Conservation (phyloP, 2,888 invertebrate species). For the Drosophila gaucha region DNA sequence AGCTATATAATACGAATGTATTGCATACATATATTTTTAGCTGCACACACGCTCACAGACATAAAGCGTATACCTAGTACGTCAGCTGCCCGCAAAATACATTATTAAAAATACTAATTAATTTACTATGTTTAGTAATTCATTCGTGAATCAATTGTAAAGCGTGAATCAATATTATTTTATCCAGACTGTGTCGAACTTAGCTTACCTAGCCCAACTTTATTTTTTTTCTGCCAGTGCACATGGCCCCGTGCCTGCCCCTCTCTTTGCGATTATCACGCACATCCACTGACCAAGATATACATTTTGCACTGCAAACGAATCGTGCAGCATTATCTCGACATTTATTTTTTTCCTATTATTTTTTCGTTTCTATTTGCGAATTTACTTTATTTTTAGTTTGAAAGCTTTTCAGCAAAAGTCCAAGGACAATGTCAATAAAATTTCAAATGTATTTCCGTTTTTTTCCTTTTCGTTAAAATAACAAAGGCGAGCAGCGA, state of each 20-base stretch:
- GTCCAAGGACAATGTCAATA: slow-evolving; percentile 77
- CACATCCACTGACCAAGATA: slow-evolving; percentile 19
- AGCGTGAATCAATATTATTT: slow-evolving; percentile 18
- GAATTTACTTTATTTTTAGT: slow-evolving; percentile 79
- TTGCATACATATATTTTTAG: slow-evolving; percentile 13
- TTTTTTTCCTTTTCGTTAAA: slow-evolving; percentile 38
- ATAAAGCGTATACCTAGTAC: background rate
- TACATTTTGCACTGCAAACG: slow-evolving; percentile 37
- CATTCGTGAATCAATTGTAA: slow-evolving; percentile 12
- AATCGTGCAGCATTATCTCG: slow-evolving; percentile 34
- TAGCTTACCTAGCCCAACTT: slow-evolving; percentile 7
- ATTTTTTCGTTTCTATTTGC: slow-evolving; percentile 48
- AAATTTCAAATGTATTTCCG: slow-evolving; percentile 67
- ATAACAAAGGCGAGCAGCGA: slow-evolving; percentile 30
- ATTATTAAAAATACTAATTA: slow-evolving; percentile 3
- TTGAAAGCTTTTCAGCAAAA: slow-evolving; percentile 69
- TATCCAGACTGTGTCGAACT: background rate
- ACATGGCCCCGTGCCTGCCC: slow-evolving; percentile 2
- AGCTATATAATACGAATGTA: slow-evolving; percentile 24
- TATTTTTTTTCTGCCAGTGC: slow-evolving; percentile 25
- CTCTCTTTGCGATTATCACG: slow-evolving; percentile 5
- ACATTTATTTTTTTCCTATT: slow-evolving; percentile 33
- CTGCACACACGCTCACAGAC: background rate
- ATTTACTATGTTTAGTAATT: slow-evolving; percentile 12
- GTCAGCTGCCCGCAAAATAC: slow-evolving; percentile 5